Conservation (phyloP, 1,140 invertebrate genomes). For the Batillaria attramentaria region DNA sequence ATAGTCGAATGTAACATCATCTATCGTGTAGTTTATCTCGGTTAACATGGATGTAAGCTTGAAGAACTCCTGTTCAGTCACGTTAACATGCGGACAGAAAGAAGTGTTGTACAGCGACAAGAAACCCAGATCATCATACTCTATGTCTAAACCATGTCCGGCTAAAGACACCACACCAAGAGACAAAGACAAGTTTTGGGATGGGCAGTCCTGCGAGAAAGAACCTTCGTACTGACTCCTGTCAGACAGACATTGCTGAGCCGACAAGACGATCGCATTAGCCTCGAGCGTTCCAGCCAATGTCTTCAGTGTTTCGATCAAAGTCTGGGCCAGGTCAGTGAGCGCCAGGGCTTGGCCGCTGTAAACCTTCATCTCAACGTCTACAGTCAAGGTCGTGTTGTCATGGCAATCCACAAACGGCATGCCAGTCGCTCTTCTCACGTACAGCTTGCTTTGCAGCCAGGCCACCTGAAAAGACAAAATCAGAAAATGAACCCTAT, state of each 20-base stretch:
- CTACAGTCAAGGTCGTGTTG: not conserved
- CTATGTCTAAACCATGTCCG: not conserved
- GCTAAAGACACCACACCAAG: not conserved
- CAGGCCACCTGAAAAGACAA: too few relatives aligned
- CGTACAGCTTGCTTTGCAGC: too few relatives aligned
- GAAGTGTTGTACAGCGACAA: not conserved
- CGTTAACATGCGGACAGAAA: slow-evolving; percentile 5
- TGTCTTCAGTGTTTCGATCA: too few relatives aligned
- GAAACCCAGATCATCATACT: not conserved
- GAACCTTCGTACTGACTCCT: too few relatives aligned
- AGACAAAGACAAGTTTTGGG: not conserved
- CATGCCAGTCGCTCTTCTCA: not conserved
- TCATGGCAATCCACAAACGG: not conserved
- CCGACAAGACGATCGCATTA: too few relatives aligned
- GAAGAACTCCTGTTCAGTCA: not conserved
- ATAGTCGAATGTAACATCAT: not conserved
- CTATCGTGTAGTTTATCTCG: not conserved
- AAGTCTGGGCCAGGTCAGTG: not conserved
- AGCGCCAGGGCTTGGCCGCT: not conserved
- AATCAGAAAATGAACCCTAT: too few relatives aligned
- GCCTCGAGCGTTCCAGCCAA: too few relatives aligned
- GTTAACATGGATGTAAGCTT: not conserved
- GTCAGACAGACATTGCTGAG: too few relatives aligned
- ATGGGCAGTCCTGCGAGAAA: too few relatives aligned
- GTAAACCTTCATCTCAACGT: not conserved